Evolutionary conservation across 2,113 vertebrate genomes (phyloP).

Genomic region (Odontesthes bonariensis): DNA sequence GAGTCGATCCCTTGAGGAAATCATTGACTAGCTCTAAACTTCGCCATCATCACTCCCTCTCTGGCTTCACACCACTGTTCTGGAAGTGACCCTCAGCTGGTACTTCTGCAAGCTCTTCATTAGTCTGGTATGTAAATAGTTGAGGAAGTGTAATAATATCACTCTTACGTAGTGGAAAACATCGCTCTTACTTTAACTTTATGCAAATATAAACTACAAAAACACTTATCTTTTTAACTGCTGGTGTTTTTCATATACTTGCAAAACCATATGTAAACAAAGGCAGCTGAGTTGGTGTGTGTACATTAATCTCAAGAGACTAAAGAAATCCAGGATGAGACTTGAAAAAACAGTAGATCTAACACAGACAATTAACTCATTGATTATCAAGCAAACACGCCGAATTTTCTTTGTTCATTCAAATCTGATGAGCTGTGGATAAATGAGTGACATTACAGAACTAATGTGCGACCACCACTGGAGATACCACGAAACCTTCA

Average conservation of each 20-base stretch:
- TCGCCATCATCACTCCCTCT: slow-evolving; percentile 58
- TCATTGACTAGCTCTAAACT: slow-evolving; percentile 70
- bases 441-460: background rate
- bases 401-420: background rate
- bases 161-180: slow-evolving; percentile 28
- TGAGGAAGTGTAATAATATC: slow-evolving; percentile 25
- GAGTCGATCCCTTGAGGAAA: slow-evolving; percentile 57
- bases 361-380: background rate
- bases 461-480: background rate
- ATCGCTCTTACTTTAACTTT: slow-evolving; percentile 6
- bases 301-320: slow-evolving; percentile 26
- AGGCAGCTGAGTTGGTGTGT: slow-evolving; percentile 22
- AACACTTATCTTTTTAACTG: slow-evolving; percentile 21
- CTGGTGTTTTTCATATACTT: slow-evolving; percentile 46
- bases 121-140: slow-evolving; percentile 45
- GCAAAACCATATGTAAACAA: slow-evolving; percentile 44
- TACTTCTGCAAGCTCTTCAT: slow-evolving; percentile 45
- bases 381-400: background rate
- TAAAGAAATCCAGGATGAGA: slow-evolving; percentile 20
- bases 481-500: background rate
- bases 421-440: background rate
- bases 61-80: slow-evolving; percentile 42
- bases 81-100: slow-evolving; percentile 52
- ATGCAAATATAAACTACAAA: slow-evolving; percentile 20
- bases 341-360: slow-evolving; percentile 12